These are phyloP conservation scores for Mimumesa dahlbomi DNA, from an alignment of 2,888 invertebrate species.

Conservation along the genomic window DNA sequence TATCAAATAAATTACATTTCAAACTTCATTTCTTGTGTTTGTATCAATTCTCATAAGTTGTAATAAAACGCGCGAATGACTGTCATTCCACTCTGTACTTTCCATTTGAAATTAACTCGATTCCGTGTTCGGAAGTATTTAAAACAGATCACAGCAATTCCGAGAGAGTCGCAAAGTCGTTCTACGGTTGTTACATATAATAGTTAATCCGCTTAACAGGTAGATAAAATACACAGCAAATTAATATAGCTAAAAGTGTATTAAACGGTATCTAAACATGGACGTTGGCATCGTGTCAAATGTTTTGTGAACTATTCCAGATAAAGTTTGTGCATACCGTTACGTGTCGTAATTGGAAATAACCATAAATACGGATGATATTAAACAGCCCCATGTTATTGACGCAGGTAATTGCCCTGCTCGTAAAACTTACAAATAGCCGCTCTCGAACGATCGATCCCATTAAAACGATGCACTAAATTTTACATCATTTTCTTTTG, in stretches of 20 bases:
- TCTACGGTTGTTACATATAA: too few species aligned
- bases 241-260: not conserved
- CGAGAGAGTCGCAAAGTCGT: too few species aligned
- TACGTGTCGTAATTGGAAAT: not conserved
- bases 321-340: not conserved
- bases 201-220: too few species aligned
- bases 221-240: too few species aligned
- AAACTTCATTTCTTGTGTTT: too few species aligned
- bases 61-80: too few species aligned
- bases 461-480: not conserved
- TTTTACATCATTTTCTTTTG: not conserved
- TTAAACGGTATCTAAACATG: not conserved
- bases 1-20: too few species aligned
- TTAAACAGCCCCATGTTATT: not conserved
- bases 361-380: not conserved
- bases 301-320: not conserved
- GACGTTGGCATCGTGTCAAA: not conserved
- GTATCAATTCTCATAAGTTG: too few species aligned
- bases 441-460: conserved; percentile 2
- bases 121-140: too few species aligned
- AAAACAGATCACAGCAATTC: too few species aligned
- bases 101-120: too few species aligned
- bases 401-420: not conserved
- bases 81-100: too few species aligned
- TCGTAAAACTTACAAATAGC: not conserved